A percentile compares a stretch with the other conserved stretches of the same genome.
Evolutionary conservation across 2,888 invertebrate species (phyloP).

Genomic region (Busseola fusca): DNA sequence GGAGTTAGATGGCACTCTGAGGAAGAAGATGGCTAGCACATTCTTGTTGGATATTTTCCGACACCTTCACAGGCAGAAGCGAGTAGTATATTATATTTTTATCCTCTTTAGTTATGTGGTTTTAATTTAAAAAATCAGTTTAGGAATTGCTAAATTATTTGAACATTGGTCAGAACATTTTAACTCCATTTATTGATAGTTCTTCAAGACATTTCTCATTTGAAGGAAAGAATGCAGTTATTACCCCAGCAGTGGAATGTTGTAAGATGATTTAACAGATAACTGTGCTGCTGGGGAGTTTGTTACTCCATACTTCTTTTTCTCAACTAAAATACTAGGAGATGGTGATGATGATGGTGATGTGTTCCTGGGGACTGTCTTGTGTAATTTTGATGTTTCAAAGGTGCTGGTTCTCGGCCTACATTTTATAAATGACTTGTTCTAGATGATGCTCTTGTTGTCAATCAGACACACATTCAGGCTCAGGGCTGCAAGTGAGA

Average conservation of each 20-base stretch:
- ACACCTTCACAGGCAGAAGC: neutral
- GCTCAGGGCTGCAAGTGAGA: neutral
- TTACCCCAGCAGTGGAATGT: neutral
- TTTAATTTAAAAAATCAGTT: neutral
- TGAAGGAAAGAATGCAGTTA: neutral
- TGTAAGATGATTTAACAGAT: neutral
- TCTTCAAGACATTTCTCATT: neutral
- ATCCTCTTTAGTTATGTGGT: neutral
- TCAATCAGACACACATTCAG: too few relatives aligned
- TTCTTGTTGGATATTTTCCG: neutral
- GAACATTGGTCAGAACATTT: neutral
- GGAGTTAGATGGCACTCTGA: neutral
- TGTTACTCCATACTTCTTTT: neutral
- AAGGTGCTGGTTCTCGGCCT: neutral
- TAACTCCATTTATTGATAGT: neutral
- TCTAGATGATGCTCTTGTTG: too few relatives aligned
- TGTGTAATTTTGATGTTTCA: neutral
- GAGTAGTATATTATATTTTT: neutral
- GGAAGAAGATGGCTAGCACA: neutral
- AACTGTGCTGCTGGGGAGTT: neutral
- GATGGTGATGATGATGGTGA: neutral
- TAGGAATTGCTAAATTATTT: neutral
- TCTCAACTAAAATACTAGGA: neutral
- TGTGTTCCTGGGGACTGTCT: neutral
- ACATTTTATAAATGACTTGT: too few relatives aligned